Conservation (phyloP, 2,888 invertebrate genomes). For the Mylabris sibirica region DNA sequence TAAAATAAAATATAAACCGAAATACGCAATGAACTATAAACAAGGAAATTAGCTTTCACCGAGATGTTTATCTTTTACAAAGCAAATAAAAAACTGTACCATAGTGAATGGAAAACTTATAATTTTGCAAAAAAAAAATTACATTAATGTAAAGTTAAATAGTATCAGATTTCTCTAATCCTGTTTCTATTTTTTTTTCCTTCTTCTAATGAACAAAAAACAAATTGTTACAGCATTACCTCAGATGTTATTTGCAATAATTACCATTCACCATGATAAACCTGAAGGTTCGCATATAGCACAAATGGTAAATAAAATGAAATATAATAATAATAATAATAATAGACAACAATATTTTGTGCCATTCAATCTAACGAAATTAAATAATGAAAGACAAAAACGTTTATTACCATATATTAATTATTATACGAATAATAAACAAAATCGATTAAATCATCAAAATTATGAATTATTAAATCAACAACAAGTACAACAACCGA, state of each 20-base stretch:
- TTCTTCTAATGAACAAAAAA: background rate
- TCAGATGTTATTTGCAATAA: slow-evolving; percentile 46
- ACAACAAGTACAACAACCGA: slow-evolving; percentile 13
- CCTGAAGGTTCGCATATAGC: slow-evolving; percentile 45
- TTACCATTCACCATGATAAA: slow-evolving; percentile 57
- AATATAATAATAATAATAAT: slow-evolving; percentile 34
- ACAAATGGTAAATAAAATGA: slow-evolving; percentile 45
- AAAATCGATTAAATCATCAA: slow-evolving; percentile 61
- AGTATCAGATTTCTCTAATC: background rate
- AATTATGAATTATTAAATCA: slow-evolving; percentile 56
- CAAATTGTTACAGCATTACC: slow-evolving; percentile 42
- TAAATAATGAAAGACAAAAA: slow-evolving; percentile 70
- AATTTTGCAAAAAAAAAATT: slow-evolving; percentile 7
- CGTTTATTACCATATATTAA: slow-evolving; percentile 85
- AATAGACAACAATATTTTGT: slow-evolving; percentile 24
- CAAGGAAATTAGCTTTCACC: slow-evolving; percentile 32
- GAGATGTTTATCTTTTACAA: slow-evolving; percentile 26
- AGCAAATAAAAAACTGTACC: background rate
- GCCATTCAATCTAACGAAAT: slow-evolving; percentile 21
- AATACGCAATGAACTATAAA: slow-evolving; percentile 33
- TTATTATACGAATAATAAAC: slow-evolving; percentile 65
- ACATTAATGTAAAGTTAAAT: background rate
- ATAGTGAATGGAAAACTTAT: slow-evolving; percentile 23
- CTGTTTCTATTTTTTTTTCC: no score
- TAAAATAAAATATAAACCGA: slow-evolving; percentile 18